phyloP scores from a whole-genome alignment of 1,140 invertebrate species.

The Lordiphosa collinella region DNA sequence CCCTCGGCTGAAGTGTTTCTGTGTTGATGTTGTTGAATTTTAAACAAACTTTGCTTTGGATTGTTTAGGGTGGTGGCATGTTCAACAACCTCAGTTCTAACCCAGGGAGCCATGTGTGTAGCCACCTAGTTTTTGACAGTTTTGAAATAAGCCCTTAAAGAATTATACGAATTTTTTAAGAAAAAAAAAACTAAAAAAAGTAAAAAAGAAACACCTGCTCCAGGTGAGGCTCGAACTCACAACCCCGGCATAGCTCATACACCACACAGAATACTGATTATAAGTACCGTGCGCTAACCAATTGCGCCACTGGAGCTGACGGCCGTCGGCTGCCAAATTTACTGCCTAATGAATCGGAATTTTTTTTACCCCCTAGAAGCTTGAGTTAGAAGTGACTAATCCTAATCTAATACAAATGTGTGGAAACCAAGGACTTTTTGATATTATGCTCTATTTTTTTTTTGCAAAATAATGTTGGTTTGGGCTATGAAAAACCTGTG shows the following conservation, averaged over 20 bases:
- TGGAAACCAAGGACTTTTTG: too few species aligned
- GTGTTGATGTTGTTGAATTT: slow-evolving; percentile 60
- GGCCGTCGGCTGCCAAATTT: slow-evolving; percentile 97
- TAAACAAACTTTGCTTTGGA: slow-evolving; percentile 42
- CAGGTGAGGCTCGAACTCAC: slow-evolving; percentile 98
- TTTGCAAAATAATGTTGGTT: too few species aligned
- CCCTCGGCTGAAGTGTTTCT: slow-evolving; percentile 15
- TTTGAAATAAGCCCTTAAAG: too few species aligned
- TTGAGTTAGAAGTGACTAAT: slow-evolving; percentile 4
- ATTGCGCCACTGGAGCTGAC: slow-evolving; percentile 98
- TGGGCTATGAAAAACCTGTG: too few species aligned
- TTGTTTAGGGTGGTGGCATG: slow-evolving; percentile 51
- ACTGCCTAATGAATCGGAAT: neutral
- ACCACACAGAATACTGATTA: slow-evolving; percentile 85
- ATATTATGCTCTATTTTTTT: too few species aligned
- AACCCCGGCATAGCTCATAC: slow-evolving; percentile 95
- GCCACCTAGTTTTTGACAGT: too few species aligned
- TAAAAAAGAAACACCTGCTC: slow-evolving; percentile 85
- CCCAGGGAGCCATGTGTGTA: too few species aligned
- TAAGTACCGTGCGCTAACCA: slow-evolving; percentile 99
- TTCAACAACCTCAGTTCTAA: slow-evolving; percentile 40
- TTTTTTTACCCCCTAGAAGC: slow-evolving; percentile 1
- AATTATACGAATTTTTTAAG: too few species aligned
- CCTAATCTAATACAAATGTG: too few species aligned
- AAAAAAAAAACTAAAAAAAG: too few species aligned